Evolutionary conservation across 2,797 vertebrate genomes (phyloP), one percentile per base, ranked within the genome.

Genomic region (Cheirogaleus major): DNA sequence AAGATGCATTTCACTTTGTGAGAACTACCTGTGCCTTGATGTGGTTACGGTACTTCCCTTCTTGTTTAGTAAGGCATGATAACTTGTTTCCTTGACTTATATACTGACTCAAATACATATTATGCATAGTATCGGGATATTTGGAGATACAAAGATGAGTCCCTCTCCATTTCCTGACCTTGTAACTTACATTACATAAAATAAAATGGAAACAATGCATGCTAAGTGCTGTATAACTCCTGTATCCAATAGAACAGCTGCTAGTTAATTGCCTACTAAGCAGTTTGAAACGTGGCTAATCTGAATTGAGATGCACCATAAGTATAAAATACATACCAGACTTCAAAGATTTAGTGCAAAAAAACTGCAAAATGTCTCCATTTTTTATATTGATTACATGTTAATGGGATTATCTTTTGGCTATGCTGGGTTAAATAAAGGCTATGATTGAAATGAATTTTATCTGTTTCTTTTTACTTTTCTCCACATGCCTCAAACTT

Each of bases 281-380:
- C 27, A 57, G 32, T 76, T 76, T 89, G 67, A 84, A 82, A 92
- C 76, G 61, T 86, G 73, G 43, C n/a, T 61, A 25, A 14, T 52
- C 65, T 15, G 17, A 89, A 78, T 17, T 80, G 80, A 93, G 30
- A 70, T 59, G 43, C 17, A 45, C n/a, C 2, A 3, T 45, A 81
- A 69, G 14, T 50, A 50, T 48, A 70, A 89, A 83, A 43, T 23
- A 32, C 5, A 17, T 13, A 43, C 3, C 25, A 2, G 25, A 72
- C 72, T 95, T 95, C 59, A 27, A 89, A 95, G 52, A 76, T 67
- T 81, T 22, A 8, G 30, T 65, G 23, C n/a, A 78, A 95, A 87
- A 95, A 89, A 72, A 69, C 38, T 41, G 11, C 23, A 88, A 93
- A 93, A 38, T 41, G 65, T 61, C n/a, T 81, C 22, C 72, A 67